These are phyloP conservation scores for Piprites chloris DNA, from an alignment of 2,113 vertebrate species.

Conservation along the genomic window DNA sequence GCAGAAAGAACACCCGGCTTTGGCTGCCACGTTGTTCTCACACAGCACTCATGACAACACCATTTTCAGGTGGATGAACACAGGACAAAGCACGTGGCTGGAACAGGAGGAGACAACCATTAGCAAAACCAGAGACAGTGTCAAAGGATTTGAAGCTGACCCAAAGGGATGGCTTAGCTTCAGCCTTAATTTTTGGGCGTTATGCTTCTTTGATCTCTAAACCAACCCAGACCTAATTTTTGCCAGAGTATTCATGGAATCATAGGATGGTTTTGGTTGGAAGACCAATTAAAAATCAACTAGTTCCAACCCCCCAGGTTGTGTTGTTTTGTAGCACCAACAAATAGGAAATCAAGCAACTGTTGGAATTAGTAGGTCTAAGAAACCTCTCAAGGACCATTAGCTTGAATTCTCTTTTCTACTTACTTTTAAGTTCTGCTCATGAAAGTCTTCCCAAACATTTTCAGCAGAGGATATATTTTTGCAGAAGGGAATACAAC, in stretches of 20 bases:
- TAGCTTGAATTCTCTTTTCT: neutral
- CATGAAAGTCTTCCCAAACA: neutral
- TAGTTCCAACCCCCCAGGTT: neutral
- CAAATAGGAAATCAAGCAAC: neutral
- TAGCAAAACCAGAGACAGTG: neutral
- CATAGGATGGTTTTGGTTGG: neutral
- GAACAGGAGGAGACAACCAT: neutral
- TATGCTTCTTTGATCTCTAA: fast-evolving
- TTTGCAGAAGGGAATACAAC: neutral
- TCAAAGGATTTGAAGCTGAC: neutral
- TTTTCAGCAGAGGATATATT: neutral
- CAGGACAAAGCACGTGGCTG: fast-evolving
- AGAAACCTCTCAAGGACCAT: neutral
- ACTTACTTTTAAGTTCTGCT: neutral
- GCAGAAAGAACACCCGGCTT: fast-evolving
- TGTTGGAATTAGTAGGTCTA: neutral
- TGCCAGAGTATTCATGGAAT: neutral
- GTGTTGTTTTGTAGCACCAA: neutral
- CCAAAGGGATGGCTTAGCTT: neutral
- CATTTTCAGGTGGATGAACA: fast-evolving
- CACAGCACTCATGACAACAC: fast-evolving
- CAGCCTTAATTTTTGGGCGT: neutral
- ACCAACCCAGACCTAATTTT: neutral
- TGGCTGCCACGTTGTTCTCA: neutral
- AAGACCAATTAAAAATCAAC: neutral